phyloP scores from a whole-genome alignment of 2,888 invertebrate species.

The Chymomyza fuscimana region DNA sequence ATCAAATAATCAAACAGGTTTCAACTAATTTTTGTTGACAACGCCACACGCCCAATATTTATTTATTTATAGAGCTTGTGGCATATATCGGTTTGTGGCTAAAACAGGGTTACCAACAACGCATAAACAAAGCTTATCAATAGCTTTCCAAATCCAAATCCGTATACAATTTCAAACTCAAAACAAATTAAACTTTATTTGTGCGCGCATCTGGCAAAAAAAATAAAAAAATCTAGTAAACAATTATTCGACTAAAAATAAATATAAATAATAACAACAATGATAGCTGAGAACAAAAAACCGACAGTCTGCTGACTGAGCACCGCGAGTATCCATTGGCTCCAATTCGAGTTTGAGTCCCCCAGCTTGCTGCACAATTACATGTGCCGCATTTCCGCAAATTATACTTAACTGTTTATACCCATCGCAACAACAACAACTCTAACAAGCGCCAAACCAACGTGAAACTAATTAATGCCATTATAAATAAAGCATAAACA shows the following conservation, averaged over 20 bases:
- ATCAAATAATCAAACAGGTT: constrained; percentile 36
- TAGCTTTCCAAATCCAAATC: not conserved
- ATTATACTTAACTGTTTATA: constrained; percentile 44
- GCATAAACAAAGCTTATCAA: not conserved
- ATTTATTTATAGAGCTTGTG: constrained; percentile 21
- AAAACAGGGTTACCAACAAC: not conserved
- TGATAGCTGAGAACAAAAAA: constrained; percentile 11
- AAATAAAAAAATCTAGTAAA: not conserved
- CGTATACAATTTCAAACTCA: not conserved
- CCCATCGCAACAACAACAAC: constrained; percentile 60
- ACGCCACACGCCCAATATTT: constrained; percentile 27
- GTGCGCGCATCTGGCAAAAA: constrained; percentile 8
- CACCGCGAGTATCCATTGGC: not conserved
- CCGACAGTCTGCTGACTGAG: constrained; percentile 12
- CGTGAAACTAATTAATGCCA: constrained; percentile 49
- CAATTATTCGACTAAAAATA: too few species aligned
- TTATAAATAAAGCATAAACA: constrained; percentile 70
- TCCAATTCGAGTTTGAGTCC: not conserved
- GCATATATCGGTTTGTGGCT: not conserved
- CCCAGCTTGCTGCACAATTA: not conserved
- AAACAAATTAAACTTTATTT: not conserved
- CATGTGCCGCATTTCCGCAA: constrained; percentile 58
- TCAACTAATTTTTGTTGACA: constrained; percentile 37
- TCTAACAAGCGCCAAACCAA: not conserved
- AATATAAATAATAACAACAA: constrained; percentile 4